phyloP scores from a whole-genome alignment of 2,888 invertebrate genomes.

The Dicycla oo region DNA sequence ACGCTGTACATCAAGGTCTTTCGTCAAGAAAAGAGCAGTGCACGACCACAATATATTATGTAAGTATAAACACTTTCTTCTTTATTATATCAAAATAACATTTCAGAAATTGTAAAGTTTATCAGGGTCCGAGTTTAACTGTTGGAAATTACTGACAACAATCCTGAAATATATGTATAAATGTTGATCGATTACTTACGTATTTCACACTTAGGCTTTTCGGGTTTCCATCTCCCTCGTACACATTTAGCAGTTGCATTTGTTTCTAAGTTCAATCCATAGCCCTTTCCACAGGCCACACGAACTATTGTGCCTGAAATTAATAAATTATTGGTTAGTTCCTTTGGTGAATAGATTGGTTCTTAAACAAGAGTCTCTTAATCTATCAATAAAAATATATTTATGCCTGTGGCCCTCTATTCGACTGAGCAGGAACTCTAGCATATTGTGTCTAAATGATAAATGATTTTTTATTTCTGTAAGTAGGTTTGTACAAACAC shows the following conservation, averaged over 20 bases:
- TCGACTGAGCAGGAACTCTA: no score
- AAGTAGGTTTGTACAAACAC: no score
- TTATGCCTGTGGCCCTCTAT: no score
- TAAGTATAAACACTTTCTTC: neutral
- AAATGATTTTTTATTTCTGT: no score
- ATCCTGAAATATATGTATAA: neutral
- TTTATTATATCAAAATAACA: neutral
- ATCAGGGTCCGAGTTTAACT: neutral
- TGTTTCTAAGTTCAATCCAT: conserved; percentile 93
- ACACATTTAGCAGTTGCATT: conserved; percentile 95
- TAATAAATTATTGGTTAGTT: neutral
- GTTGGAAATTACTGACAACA: neutral
- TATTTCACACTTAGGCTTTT: conserved; percentile 94
- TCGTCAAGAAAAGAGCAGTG: neutral
- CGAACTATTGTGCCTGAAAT: conserved; percentile 92
- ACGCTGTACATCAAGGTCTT: neutral
- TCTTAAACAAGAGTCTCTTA: neutral
- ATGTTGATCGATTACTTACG: conserved; percentile 87
- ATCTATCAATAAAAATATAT: no score
- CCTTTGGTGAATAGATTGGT: neutral
- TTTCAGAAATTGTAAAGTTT: neutral
- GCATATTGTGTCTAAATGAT: no score
- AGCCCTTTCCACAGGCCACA: conserved; percentile 94
- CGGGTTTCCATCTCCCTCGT: conserved; percentile 96
- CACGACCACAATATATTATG: no score